Evolutionary conservation across 2,797 vertebrate species (phyloP), one percentile per base, ranked within the genome.

Genomic region (Falco peregrinus): DNA sequence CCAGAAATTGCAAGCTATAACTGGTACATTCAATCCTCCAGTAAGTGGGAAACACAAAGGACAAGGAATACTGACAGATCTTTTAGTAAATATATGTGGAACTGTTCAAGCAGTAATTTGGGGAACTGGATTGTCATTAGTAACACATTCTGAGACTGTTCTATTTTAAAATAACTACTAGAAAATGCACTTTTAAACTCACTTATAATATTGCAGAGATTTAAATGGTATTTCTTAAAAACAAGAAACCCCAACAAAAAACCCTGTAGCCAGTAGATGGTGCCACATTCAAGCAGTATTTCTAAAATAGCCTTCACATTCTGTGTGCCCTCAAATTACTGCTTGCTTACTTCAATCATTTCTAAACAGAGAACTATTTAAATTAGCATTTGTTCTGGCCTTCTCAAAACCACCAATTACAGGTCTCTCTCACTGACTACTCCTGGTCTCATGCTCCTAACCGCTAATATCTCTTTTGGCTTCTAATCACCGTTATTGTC

Each of bases 221-320:
- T 37, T 43, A 60, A 71, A 50, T 64, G 5, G 5, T 43, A 51
- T 28, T 82, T 61, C 33, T 33, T 64, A 26, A 67, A 31, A 67
- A 9, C 16, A 35, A 45, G 60, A 33, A 64, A 7, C 0, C 3
- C 5, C 20, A 31, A 2, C 0, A 2, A 74, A 69, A 48, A n/a
- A 2, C 8, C 18, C 48, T 41, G 29, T 19, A 45, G 43, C 93
- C 97, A 96, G 93, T 25, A 97, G 97, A 94, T 97, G 97, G 97
- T 80, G 96, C 93, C 94, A 68, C 6, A 11, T 74, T 81, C 93
- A 95, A 97, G 59, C 50, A 89, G 22, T 45, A 78, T 39, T 82
- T 77, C 77, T 74, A 26, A 88, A 89, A 60, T 31, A 54, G 3
- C 37, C 13, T 2, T 35, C 20, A 3, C 45, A 15, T 67, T 92